Base-by-base conservation (phyloP, 2,797 vertebrate genomes). In the Acanthurus leucopareius region DNA sequence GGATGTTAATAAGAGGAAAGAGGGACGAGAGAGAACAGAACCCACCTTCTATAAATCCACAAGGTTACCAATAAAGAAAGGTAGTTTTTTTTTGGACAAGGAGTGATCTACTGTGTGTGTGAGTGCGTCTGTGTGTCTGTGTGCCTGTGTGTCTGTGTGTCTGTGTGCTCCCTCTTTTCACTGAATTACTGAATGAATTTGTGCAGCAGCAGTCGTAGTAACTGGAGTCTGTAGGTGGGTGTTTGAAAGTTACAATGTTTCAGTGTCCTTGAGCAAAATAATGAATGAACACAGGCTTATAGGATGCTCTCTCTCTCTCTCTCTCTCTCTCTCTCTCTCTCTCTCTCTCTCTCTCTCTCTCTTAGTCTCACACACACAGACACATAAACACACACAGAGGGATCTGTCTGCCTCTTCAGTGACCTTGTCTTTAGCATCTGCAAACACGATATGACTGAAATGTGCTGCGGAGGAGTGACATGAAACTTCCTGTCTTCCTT, bases 401-500 rank as follows among this genome's bases (percentile, higher is more conserved):
- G 32, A 75, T 69, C 75, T 51, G 79, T 64, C 54, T 84, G 74
- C 78, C 59, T 82, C 74, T 71, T 83, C 77, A 65, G 3, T 58
- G 89, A 92, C 91, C 91, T 93, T 93, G 90, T 85, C 79, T 89
- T 88, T 66, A 80, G 75, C 77, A 82, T 90, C 88, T 80, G 75
- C 69, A 82, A 79, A 84, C 84, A 88, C 84, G 68, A 90, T 84
- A 91, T 88, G 73, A 89, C 75, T 82, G 81, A 87, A 89, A 89
- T 86, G 88, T 77, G 65, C 67, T 83, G 63, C 76, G 59, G 61
- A 86, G 88, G 78, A 75, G 64, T 40, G 73, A 68, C 77, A 57
- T 73, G 51, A 69, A 70, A 76, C 67, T 79, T 81, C 53, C 75
- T 73, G 63, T 79, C 84, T 76, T 47, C 59, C 51, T 78, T 44